These are phyloP conservation scores for Philypnodon macrostomus DNA, from an alignment of 2,797 vertebrate species.

Conservation along the genomic window DNA sequence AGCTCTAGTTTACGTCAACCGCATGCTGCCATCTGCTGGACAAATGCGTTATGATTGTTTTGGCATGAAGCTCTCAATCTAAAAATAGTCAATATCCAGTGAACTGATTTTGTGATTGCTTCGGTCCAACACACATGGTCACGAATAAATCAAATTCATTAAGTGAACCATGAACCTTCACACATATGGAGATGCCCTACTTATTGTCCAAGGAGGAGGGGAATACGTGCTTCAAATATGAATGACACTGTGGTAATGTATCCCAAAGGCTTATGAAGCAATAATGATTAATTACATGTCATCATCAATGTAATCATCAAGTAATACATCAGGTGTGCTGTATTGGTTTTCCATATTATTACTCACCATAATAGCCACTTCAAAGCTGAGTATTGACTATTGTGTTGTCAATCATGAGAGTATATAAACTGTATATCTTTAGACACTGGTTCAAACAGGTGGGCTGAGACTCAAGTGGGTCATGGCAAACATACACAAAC, in stretches of 20 bases:
- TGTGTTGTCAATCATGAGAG: too few relatives aligned
- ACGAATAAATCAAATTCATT: conserved; percentile 8
- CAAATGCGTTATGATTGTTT: fast-evolving
- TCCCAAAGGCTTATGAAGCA: neutral
- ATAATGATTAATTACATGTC: neutral
- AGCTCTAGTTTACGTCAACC: conserved; percentile 21
- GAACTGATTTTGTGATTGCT: neutral
- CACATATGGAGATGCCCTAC: conserved; percentile 1
- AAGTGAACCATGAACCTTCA: conserved; percentile 19
- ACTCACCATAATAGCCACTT: too few relatives aligned
- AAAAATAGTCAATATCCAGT: neutral
- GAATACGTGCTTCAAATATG: neutral
- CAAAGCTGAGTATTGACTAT: too few relatives aligned
- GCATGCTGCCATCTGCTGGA: conserved; percentile 74
- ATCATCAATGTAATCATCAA: neutral
- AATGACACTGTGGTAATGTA: neutral
- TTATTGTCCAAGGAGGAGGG: neutral
- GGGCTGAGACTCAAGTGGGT: too few relatives aligned
- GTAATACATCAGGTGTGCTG: too few relatives aligned
- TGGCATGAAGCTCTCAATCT: neutral
- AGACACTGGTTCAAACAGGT: too few relatives aligned
- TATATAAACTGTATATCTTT: too few relatives aligned
- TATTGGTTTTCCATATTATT: too few relatives aligned
- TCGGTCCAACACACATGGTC: neutral
- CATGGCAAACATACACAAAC: too few relatives aligned